A percentile compares a stretch with the other conserved stretches of the same genome.
phyloP scores from a whole-genome alignment of 2,113 vertebrate genomes.

The Neolamprologus kungweensis region DNA sequence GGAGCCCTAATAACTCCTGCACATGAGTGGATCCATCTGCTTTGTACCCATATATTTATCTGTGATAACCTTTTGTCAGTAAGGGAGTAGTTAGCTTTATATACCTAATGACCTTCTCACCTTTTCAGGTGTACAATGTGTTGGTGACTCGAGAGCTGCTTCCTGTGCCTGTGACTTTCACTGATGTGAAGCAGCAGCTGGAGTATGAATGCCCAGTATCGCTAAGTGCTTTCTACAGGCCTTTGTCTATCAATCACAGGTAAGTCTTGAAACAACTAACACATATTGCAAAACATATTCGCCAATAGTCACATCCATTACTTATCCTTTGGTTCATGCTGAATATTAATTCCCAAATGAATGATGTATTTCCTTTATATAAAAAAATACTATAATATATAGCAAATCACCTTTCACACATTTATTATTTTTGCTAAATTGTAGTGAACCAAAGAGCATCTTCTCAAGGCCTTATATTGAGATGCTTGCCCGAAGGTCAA shows the following conservation, averaged over 20 bases:
- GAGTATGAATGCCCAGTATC: conserved; percentile 65
- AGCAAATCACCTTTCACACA: background rate
- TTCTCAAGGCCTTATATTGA: conserved; percentile 63
- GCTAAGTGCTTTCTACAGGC: conserved; percentile 61
- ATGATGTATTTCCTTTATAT: background rate
- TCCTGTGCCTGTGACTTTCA: conserved; percentile 61
- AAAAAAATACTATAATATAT: background rate
- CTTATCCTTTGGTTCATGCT: background rate
- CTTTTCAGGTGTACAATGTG: conserved; percentile 50
- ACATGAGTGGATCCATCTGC: background rate
- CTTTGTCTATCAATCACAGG: conserved; percentile 63
- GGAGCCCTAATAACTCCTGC: background rate
- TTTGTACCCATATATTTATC: background rate
- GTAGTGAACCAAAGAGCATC: conserved; percentile 62
- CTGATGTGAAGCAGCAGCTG: conserved; percentile 49
- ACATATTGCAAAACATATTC: background rate
- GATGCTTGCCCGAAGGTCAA: conserved; percentile 58
- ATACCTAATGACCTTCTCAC: background rate
- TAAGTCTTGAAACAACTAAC: background rate
- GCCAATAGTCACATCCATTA: background rate
- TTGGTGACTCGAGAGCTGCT: conserved; percentile 42
- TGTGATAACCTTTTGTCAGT: background rate
- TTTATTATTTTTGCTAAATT: background rate
- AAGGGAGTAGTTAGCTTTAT: background rate
- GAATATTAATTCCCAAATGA: background rate